phyloP scores from a whole-genome alignment of 2,113 vertebrate species.

The Corynorhinus townsendii region DNA sequence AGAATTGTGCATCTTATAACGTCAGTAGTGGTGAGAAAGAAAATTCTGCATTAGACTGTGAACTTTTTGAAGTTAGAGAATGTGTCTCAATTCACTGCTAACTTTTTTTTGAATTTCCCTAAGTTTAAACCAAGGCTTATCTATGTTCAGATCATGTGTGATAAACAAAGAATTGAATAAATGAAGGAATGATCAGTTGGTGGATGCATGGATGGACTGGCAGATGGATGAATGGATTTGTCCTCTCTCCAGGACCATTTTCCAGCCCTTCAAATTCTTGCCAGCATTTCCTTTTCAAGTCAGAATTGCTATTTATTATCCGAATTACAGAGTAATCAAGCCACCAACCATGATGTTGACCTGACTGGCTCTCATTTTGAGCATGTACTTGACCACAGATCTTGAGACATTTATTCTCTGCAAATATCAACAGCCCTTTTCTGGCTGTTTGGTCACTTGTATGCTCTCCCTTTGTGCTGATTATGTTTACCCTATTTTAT shows the following conservation, averaged over 20 bases:
- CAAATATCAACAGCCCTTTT: slow-evolving; percentile 31
- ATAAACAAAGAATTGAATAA: neutral
- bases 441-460: slow-evolving; percentile 42
- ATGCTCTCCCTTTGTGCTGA: slow-evolving; percentile 31
- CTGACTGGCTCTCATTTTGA: slow-evolving; percentile 54
- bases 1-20: neutral
- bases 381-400: slow-evolving; percentile 57
- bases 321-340: slow-evolving; percentile 62
- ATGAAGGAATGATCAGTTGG: neutral
- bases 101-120: neutral
- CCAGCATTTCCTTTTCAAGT: slow-evolving; percentile 36
- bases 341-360: slow-evolving; percentile 59
- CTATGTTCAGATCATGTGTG: neutral
- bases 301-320: slow-evolving; percentile 67
- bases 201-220: no score
- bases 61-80: neutral
- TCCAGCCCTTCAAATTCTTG: slow-evolving; percentile 25
- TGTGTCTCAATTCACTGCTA: neutral
- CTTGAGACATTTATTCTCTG: slow-evolving; percentile 38
- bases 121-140: neutral
- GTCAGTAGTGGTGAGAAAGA: neutral
- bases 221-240: neutral
- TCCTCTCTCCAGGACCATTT: slow-evolving; percentile 7
- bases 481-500: neutral
- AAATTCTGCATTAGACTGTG: neutral